Evolutionary conservation across 2,113 vertebrate species (phyloP).

Genomic region (Acrocephalus arundinaceus): DNA sequence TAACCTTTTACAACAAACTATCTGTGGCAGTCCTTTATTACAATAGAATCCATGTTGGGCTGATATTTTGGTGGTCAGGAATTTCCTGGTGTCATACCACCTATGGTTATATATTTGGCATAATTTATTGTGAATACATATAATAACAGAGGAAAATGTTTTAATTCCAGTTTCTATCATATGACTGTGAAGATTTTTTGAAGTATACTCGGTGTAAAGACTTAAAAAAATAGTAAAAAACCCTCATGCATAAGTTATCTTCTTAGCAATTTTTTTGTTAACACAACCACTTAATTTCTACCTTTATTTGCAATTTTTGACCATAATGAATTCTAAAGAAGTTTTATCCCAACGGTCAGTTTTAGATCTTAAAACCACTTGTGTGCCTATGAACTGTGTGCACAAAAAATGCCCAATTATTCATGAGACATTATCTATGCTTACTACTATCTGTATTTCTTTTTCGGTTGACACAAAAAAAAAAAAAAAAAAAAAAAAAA

Average conservation of each 20-base stretch:
- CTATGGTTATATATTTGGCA: neutral
- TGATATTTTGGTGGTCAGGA: constrained; percentile 30
- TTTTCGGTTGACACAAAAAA: neutral
- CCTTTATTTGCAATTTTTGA: neutral
- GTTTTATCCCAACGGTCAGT: neutral
- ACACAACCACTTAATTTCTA: neutral
- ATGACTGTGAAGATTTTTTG: neutral
- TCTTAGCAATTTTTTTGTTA: neutral
- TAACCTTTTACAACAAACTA: constrained; percentile 37
- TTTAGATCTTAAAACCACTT: neutral
- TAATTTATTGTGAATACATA: neutral
- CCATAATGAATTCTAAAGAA: neutral
- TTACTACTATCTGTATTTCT: neutral
- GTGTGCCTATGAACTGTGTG: neutral
- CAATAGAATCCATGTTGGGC: neutral
- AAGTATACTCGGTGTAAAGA: neutral
- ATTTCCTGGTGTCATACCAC: constrained; percentile 18
- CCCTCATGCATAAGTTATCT: neutral
- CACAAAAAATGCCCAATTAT: neutral
- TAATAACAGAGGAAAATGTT: neutral
- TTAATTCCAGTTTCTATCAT: neutral
- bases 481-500: neutral
- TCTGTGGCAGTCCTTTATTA: neutral
- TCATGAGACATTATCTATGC: accelerated
- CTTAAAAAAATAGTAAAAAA: neutral